A percentile compares a stretch with the other conserved stretches of the same genome.
These are phyloP conservation scores for Cremastobaeus sp. DNA, from an alignment of 2,888 invertebrate species.

Conservation along the genomic window DNA sequence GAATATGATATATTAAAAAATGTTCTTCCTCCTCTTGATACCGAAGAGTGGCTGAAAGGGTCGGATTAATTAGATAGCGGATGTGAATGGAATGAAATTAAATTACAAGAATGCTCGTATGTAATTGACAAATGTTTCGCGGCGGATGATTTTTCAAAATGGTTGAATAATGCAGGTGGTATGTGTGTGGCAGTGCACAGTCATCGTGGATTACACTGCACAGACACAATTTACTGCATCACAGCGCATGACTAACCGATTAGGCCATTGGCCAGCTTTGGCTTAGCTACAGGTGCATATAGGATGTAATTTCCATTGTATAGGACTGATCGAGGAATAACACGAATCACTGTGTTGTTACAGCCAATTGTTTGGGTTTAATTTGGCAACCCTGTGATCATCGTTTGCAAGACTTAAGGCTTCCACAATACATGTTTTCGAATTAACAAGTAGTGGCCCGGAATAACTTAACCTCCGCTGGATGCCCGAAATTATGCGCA, in stretches of 20 bases:
- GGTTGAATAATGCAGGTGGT: constrained; percentile 31
- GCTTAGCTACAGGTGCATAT: constrained; percentile 67
- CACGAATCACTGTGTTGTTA: constrained; percentile 46
- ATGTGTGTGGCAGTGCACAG: constrained; percentile 22
- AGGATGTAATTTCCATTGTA: constrained; percentile 56
- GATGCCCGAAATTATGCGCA: too few species aligned
- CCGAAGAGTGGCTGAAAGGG: too few species aligned
- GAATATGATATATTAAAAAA: too few species aligned
- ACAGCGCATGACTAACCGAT: constrained; percentile 73
- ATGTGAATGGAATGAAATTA: too few species aligned
- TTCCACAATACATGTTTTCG: constrained; percentile 17
- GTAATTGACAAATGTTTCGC: constrained; percentile 8
- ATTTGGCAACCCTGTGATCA: constrained; percentile 35
- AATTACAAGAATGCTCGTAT: too few species aligned
- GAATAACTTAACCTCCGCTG: too few species aligned
- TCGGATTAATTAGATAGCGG: too few species aligned
- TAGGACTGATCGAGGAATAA: constrained; percentile 52
- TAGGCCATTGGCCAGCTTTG: constrained; percentile 63
- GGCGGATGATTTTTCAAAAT: constrained; percentile 25
- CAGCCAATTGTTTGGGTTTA: constrained; percentile 50
- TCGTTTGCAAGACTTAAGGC: constrained; percentile 30
- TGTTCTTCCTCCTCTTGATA: too few species aligned
- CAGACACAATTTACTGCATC: constrained; percentile 73
- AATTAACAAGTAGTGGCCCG: constrained; percentile 25
- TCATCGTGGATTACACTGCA: constrained; percentile 53